phyloP scores from a whole-genome alignment of 2,888 invertebrate species.

The Timema podura region DNA sequence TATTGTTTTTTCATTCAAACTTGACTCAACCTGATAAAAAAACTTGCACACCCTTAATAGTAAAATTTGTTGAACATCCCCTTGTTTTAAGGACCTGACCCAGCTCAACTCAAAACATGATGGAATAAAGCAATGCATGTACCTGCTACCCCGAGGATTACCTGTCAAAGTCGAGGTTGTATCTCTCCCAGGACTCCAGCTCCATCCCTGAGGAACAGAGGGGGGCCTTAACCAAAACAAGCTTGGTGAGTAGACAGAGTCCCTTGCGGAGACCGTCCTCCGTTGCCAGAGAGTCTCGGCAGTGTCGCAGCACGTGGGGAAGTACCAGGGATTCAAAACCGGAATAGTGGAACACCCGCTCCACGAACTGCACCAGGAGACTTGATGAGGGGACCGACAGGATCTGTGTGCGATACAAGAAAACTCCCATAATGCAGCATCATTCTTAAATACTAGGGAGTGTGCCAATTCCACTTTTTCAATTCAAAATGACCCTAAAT shows the following conservation, averaged over 20 bases:
- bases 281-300: slow-evolving; percentile 35
- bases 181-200: slow-evolving; percentile 61
- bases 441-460: too few relatives aligned
- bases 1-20: too few relatives aligned
- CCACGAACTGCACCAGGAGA: slow-evolving; percentile 61
- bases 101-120: too few relatives aligned
- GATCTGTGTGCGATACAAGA: slow-evolving; percentile 37
- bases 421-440: too few relatives aligned
- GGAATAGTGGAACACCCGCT: slow-evolving; percentile 38
- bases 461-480: too few relatives aligned
- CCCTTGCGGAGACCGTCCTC: slow-evolving; percentile 51
- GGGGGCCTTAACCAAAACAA: slow-evolving; percentile 64
- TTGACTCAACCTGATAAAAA: too few relatives aligned
- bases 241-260: slow-evolving; percentile 59
- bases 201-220: slow-evolving; percentile 57
- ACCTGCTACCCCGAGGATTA: too few relatives aligned
- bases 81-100: too few relatives aligned
- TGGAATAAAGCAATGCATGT: too few relatives aligned
- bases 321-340: slow-evolving; percentile 61
- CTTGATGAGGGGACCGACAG: slow-evolving; percentile 54
- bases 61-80: too few relatives aligned
- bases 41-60: too few relatives aligned
- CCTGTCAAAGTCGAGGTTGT: slow-evolving; percentile 53
- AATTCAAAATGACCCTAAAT: too few relatives aligned
- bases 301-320: slow-evolving; percentile 60